Base-by-base conservation (phyloP, 2,113 vertebrate species). In the Amblyopsis rosae region DNA sequence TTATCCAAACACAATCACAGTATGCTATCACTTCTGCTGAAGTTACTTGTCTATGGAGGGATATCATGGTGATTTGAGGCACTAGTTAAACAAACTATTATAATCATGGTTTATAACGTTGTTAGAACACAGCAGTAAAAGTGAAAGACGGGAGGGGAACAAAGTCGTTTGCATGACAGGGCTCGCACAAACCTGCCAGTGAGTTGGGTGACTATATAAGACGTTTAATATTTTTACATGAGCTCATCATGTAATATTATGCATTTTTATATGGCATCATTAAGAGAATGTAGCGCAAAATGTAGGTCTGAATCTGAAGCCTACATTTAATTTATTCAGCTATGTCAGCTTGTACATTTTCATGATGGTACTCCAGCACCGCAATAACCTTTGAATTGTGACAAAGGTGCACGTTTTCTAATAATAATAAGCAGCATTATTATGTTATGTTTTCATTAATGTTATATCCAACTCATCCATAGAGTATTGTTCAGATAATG, bases 181-280 rank as follows among this genome's bases (percentile, higher is more conserved):
- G 54, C 76, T 80, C 77, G 67, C 69, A 54, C 58, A 72, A 5
- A 72, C 35, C 60, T 54, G 69, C 77, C 63, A 60, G 3, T 72
- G 77, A 70, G 55, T 32, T 77, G 70, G 76, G 68, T 72, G 57
- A 55, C 35, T 13, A 76, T 69, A 26, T 70, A 73, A 77, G 17
- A 73, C 76, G 56, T 66, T 81, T 83, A 84, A 73, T 86, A 82
- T 86, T 85, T 87, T 74, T 83, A 82, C 81, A 81, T 72, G 81
- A 76, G 73, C 68, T 73, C 61, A 63, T 56, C 67, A 73, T 79
- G 68, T 68, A 77, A 82, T 79, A 54, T 62, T 86, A 61, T 82
- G 66, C 32, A 32, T 70, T 81, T 80, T 86, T 82, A 78, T 86
- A 83, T 45, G 12, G 56, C 33, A 13, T 49, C 69, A 65, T 57